Percentiles rank a stretch among this genome's conserved stretches.
Evolutionary conservation across 2,113 vertebrate species (phyloP).

Genomic region (Perognathus longimembris): DNA sequence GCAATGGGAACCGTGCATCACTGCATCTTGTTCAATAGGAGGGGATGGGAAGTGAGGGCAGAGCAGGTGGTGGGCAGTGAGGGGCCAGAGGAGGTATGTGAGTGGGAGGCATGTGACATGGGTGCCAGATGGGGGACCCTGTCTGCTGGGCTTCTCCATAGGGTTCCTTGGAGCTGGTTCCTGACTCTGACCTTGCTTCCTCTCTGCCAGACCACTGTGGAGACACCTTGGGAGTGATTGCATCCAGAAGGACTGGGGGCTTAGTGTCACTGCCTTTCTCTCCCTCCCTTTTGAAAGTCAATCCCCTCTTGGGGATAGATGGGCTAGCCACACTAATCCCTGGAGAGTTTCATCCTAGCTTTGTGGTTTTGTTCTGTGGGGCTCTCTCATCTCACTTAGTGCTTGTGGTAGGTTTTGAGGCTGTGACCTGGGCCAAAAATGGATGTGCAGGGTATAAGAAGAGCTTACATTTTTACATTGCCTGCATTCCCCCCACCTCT

Average conservation of each 20-base stretch:
- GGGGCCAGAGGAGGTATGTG: neutral
- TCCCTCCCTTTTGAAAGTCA: constrained; percentile 35
- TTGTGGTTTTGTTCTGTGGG: constrained; percentile 51
- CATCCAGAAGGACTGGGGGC: neutral
- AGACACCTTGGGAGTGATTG: neutral
- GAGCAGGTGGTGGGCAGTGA: neutral
- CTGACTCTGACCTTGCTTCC: neutral
- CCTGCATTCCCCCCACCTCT: fast-evolving
- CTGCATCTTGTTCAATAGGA: neutral
- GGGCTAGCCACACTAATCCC: neutral
- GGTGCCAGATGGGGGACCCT: neutral
- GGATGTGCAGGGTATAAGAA: neutral
- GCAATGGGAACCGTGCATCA: neutral
- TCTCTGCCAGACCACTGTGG: neutral
- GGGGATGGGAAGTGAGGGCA: neutral
- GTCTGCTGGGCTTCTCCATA: neutral
- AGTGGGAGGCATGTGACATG: neutral
- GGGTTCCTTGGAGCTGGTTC: neutral
- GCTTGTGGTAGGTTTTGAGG: constrained; percentile 12
- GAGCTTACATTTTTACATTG: neutral
- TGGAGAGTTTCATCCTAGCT: neutral
- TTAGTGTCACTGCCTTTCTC: neutral
- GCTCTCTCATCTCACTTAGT: neutral
- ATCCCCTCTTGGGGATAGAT: neutral
- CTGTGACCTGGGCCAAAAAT: neutral